Evolutionary conservation across 2,888 invertebrate species (phyloP), one percentile per base, ranked within the genome.

Genomic region (Buathra laborator): DNA sequence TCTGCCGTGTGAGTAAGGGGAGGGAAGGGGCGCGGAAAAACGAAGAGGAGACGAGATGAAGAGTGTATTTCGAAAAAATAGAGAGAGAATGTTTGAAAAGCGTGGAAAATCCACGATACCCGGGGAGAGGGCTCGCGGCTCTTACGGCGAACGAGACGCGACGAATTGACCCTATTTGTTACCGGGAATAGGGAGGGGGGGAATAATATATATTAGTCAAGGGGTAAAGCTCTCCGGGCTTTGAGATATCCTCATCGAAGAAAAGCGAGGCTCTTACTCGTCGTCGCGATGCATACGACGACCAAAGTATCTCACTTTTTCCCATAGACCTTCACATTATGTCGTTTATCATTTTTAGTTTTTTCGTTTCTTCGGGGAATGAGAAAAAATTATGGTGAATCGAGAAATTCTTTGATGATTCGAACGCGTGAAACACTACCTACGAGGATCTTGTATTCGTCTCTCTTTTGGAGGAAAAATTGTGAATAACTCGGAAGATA

Each of bases 1-100:
- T 93, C 92, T 93, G 92, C 91, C 89, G 88, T 88, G 86, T 91
- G 92, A 92, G 92, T 91, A 91, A 91, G 77, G 81, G 83, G 71
- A 24, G 48, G 14, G 32, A 19, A 19, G 12, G 16, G 14, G 71
- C 6, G 79, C 6, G 79, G n/a, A 12, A 53, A 37, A 64, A 3
- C 9, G 37, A 19, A 10, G 48, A 10, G 64, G 24, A 48, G 19
- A 32, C 5, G 62, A 48, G 68, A 19, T 71, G 51, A 48, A 67
- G 67, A 37, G 51, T 78, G 62, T 83, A 70, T 83, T 83, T 83
- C 68, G 74, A 64, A 83, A 83, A 74, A 62, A 68, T 59, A 74
- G 68, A 74, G 68, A 7, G 68, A 62, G 14, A 66, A 68, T 68
- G 56, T 68, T 75, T 75, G 68, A 37, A 37, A 37, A 37, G 37